Base-by-base conservation (phyloP, 2,888 invertebrate genomes). In the Trichogramma evanescens region DNA sequence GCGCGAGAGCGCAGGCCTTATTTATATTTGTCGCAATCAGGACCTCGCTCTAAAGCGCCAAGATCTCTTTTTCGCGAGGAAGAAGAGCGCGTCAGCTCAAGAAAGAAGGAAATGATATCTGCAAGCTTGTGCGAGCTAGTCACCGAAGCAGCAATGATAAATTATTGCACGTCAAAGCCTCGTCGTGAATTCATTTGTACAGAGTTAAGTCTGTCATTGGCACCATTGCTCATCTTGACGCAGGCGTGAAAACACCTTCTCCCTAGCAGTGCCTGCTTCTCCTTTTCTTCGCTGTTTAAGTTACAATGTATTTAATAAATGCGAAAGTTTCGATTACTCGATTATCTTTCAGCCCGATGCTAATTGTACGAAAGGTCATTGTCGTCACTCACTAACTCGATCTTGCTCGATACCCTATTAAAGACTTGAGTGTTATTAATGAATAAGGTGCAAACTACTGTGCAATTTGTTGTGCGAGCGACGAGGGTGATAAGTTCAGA, bases 121-220 rank as follows among this genome's bases (percentile, higher is more conserved):
- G 5, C 10, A 49, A 49, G 49, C 13, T 13, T 9, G 6, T 13
- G 9, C n/a, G 54, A 6, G 3, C n/a, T n/a, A 8, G 6, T 41
- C 48, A 6, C 5, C 44, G 46, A 52, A 50, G 56, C 56, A 55
- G 61, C 49, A 26, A 70, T 77, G 76, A 77, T 74, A 75, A 77
- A 77, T 76, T 74, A 70, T 69, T 70, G 63, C 68, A 66, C 70
- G 76, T 77, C 77, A 76, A 74, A 75, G 70, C 72, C 72, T 72
- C 66, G 67, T 66, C 72, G 70, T 71, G 74, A 76, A 74, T 76
- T 77, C 76, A 77, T 77, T 77, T 76, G 75, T 75, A 76, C 68
- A 49, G 69, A 71, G 72, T 74, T 74, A 72, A 70, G 71, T 71
- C 73, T 76, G 76, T 75, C 77, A 73, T 73, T 73, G 72, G 69